These are phyloP conservation scores for Drosophila lacteicornis DNA, from an alignment of 1,140 invertebrate species.

Conservation along the genomic window DNA sequence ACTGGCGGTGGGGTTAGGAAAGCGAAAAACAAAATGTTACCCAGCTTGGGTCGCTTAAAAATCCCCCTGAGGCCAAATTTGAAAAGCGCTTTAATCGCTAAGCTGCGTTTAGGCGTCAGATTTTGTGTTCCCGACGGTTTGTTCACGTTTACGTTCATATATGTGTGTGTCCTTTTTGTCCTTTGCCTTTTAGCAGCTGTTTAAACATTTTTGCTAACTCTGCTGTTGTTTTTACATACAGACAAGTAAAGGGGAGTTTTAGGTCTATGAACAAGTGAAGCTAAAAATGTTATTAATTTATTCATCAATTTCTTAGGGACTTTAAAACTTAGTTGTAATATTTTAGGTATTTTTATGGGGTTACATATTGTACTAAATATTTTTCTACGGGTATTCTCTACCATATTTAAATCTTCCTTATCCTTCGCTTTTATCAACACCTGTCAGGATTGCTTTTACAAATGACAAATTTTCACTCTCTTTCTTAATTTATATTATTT, in stretches of 20 bases:
- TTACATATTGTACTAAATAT: no score
- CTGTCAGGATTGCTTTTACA: no score
- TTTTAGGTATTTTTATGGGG: no score
- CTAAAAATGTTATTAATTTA: no score
- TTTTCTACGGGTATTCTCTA: no score
- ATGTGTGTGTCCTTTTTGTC: conserved; percentile 32
- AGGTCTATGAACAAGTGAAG: background rate
- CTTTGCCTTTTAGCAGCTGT: conserved; percentile 74
- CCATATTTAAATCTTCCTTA: no score
- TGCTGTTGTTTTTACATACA: conserved; percentile 39
- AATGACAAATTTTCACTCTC: no score
- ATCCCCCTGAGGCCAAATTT: conserved; percentile 63
- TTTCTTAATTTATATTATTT: background rate
- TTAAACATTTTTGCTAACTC: conserved; percentile 73
- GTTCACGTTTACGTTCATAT: conserved; percentile 13
- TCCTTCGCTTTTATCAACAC: no score
- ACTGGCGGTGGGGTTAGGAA: conserved; percentile 15
- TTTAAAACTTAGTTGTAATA: no score
- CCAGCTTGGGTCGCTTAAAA: conserved; percentile 49
- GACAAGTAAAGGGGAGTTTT: background rate
- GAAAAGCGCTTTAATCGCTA: conserved; percentile 77
- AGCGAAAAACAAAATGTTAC: conserved; percentile 33
- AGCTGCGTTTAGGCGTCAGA: conserved; percentile 74
- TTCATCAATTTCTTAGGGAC: background rate
- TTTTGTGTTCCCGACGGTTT: conserved; percentile 33